Percentiles rank a stretch among this genome's conserved stretches.
These are phyloP conservation scores for Sitta carolinensis DNA, from an alignment of 2,797 vertebrate species.

Conservation along the genomic window DNA sequence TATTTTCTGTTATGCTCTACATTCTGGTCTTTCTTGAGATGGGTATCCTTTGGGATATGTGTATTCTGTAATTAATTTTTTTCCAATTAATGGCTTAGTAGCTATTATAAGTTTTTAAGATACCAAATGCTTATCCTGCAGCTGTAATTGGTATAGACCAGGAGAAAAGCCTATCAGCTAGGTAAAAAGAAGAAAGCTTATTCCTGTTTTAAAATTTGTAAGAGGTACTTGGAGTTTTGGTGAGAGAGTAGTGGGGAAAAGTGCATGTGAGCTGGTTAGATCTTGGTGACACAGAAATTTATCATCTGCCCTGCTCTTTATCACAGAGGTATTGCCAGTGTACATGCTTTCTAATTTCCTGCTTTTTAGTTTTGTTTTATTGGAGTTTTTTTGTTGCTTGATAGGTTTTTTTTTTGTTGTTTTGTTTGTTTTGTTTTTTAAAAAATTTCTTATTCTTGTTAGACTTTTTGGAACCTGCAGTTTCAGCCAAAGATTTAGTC, in stretches of 20 bases:
- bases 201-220: background rate
- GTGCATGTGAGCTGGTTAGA: background rate
- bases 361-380: background rate
- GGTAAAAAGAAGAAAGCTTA: background rate
- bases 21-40: background rate
- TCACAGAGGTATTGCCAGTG: background rate
- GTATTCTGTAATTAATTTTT: background rate
- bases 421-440: background rate
- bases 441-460: background rate
- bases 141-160: background rate
- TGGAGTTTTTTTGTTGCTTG: background rate
- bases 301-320: background rate
- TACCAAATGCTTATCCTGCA: background rate
- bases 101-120: background rate
- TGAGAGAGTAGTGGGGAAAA: background rate
- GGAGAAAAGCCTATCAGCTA: background rate
- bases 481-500: background rate
- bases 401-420: too few relatives aligned
- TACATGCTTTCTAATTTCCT: background rate
- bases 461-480: background rate
- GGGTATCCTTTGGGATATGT: background rate
- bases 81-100: background rate
- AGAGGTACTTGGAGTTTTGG: background rate
- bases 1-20: background rate
- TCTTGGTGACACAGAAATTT: background rate